These are phyloP conservation scores for Teinopalpus imperialis DNA, from an alignment of 2,888 invertebrate species.

Conservation along the genomic window DNA sequence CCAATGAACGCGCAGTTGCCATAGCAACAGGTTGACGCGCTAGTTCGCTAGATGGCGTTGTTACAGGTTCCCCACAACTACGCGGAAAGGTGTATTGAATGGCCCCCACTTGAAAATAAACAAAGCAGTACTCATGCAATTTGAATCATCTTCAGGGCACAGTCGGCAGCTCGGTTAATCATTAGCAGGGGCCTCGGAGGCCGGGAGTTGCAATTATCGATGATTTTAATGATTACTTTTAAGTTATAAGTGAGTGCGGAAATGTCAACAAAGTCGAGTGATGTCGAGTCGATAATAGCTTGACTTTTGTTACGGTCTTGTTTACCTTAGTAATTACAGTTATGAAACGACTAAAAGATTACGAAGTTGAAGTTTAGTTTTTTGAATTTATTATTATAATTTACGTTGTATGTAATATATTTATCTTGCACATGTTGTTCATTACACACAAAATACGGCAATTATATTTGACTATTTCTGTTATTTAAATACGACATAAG, in stretches of 20 bases:
- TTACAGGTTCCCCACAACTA: slow-evolving; percentile 5
- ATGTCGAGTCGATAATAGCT: background rate
- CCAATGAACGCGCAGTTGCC: slow-evolving; percentile 74
- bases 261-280: slow-evolving; percentile 2
- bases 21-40: slow-evolving; percentile 57
- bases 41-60: slow-evolving; percentile 63
- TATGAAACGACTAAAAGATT: no score
- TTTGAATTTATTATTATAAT: no score
- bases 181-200: slow-evolving; percentile 2
- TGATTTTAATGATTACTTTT: slow-evolving; percentile 9
- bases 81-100: slow-evolving; percentile 4
- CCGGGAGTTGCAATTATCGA: slow-evolving; percentile 8
- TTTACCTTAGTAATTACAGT: background rate
- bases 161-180: slow-evolving; percentile 7
- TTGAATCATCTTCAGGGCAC: slow-evolving; percentile 1
- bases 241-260: background rate
- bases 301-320: background rate
- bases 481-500: no score
- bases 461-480: no score
- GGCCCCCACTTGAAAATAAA: slow-evolving; percentile 5
- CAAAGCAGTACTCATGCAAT: slow-evolving; percentile 5
- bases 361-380: no score
- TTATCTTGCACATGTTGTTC: no score
- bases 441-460: no score
- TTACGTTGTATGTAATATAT: no score